Evolutionary conservation across 2,797 vertebrate genomes (phyloP).

Genomic region (Labeo calbasu): DNA sequence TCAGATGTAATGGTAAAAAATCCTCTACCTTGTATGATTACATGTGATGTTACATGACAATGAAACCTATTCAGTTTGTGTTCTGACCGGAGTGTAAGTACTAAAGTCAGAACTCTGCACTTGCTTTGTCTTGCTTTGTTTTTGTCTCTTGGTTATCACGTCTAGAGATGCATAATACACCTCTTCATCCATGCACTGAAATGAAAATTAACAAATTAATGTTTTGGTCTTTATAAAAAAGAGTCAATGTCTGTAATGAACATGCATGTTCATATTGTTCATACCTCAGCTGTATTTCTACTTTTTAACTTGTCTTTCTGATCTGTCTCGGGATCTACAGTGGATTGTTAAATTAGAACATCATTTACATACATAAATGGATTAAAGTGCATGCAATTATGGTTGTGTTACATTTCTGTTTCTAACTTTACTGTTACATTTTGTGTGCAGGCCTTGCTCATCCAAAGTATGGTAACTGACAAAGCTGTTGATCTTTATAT

Average conservation of each 20-base stretch:
- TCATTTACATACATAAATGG: background rate
- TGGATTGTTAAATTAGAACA: background rate
- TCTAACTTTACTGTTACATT: background rate
- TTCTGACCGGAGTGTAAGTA: slow-evolving; percentile 3
- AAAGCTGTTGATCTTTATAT: background rate
- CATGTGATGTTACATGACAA: background rate
- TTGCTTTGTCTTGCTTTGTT: slow-evolving; percentile 18
- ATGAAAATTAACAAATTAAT: background rate
- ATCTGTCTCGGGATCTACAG: background rate
- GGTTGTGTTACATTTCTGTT: background rate
- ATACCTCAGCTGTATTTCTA: background rate
- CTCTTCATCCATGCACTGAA: slow-evolving; percentile 18
- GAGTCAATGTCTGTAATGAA: background rate
- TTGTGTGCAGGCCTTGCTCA: background rate
- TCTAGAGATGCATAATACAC: slow-evolving; percentile 37
- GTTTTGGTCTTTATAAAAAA: background rate
- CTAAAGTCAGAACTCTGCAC: slow-evolving; percentile 1
- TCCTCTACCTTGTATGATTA: background rate
- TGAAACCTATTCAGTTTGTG: background rate
- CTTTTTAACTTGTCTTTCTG: background rate
- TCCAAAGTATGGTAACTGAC: background rate
- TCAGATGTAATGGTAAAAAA: background rate
- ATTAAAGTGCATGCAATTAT: background rate
- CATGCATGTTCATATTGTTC: background rate
- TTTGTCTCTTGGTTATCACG: background rate